Percentiles rank a stretch among this genome's conserved stretches.
These are phyloP conservation scores for Heliconius ismenius DNA, from an alignment of 2,888 invertebrate species.

Conservation along the genomic window DNA sequence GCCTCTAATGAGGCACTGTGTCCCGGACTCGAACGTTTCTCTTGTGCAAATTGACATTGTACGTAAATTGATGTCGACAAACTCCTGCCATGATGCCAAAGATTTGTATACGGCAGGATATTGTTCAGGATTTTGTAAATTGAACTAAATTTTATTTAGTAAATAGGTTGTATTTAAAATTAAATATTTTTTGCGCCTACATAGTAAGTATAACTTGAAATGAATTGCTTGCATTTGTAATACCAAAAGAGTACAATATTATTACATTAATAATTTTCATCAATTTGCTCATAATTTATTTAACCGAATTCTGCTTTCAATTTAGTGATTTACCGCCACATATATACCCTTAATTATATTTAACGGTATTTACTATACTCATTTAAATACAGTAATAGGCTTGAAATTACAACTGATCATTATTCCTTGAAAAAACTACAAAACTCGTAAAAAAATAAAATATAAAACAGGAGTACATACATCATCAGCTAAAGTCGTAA, in stretches of 20 bases:
- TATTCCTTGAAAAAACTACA: neutral
- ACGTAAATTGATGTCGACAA: constrained; percentile 73
- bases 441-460: constrained; percentile 8
- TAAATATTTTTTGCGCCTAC: neutral
- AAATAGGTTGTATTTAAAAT: neutral
- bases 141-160: neutral
- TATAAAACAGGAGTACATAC: constrained; percentile 26
- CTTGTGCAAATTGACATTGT: constrained; percentile 77
- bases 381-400: neutral
- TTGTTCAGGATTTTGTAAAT: constrained; percentile 35
- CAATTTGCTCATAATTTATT: neutral
- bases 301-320: neutral
- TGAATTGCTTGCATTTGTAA: neutral
- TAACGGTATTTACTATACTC: neutral
- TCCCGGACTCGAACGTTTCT: constrained; percentile 65
- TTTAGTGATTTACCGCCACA: neutral
- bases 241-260: neutral
- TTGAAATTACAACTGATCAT: neutral
- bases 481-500: constrained; percentile 36
- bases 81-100: constrained; percentile 56
- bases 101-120: constrained; percentile 48
- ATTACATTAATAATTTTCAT: neutral
- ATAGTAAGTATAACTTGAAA: neutral
- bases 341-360: neutral
- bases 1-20: constrained; percentile 77